These are phyloP conservation scores for Agonopterix heracliana DNA, from an alignment of 2,888 invertebrate species.

Conservation along the genomic window DNA sequence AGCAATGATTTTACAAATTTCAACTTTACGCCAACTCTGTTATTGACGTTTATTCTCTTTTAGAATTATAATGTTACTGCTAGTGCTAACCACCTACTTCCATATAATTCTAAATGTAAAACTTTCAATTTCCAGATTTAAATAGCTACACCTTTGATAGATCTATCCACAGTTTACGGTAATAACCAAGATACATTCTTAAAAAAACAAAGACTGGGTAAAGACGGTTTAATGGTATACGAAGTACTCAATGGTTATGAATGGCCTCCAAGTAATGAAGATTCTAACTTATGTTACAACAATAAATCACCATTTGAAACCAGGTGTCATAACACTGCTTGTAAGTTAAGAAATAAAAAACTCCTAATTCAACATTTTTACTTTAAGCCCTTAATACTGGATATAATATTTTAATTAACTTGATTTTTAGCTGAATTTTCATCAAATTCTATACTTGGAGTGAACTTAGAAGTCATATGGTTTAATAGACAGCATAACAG, in stretches of 20 bases:
- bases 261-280: conserved; percentile 24
- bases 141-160: conserved; percentile 27
- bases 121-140: conserved; percentile 21
- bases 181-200: conserved; percentile 13
- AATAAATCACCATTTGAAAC: background rate
- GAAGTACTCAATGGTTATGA: conserved; percentile 24
- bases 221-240: conserved; percentile 24
- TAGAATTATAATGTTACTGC: too few relatives aligned
- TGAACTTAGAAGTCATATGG: conserved; percentile 25
- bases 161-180: conserved; percentile 26
- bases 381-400: too few relatives aligned
- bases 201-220: conserved; percentile 15
- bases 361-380: background rate
- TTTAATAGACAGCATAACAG: conserved; percentile 37
- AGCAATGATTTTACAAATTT: too few relatives aligned
- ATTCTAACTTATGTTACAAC: background rate
- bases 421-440: conserved; percentile 12
- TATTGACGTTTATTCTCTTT: too few relatives aligned
- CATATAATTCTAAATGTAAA: too few relatives aligned
- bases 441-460: conserved; percentile 9
- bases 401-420: too few relatives aligned
- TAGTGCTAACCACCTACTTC: too few relatives aligned
- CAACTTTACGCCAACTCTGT: too few relatives aligned
- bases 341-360: background rate
- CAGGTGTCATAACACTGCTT: background rate